Evolutionary conservation across 2,113 vertebrate genomes (phyloP).

Genomic region (Narcine bancroftii): DNA sequence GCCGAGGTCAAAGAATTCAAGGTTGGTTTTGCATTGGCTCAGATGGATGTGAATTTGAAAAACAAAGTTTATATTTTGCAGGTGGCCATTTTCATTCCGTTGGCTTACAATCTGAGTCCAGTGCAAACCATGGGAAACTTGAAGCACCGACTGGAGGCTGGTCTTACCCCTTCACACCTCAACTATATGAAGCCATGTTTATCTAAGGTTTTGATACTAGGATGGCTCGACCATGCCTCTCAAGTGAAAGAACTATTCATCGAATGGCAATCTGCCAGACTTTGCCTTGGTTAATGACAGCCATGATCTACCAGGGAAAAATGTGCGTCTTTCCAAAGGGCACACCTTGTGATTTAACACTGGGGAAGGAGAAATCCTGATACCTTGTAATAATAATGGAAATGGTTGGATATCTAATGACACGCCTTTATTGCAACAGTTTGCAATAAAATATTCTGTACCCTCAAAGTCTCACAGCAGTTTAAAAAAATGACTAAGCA

Average conservation of each 20-base stretch:
- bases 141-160: not conserved
- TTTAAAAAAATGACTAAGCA: not conserved
- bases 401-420: not conserved
- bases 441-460: not conserved
- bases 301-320: not conserved
- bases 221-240: not conserved
- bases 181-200: not conserved
- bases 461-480: not conserved
- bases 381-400: not conserved
- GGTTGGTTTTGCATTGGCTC: not conserved
- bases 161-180: not conserved
- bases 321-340: not conserved
- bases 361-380: not conserved
- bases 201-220: not conserved
- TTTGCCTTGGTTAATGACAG: not conserved
- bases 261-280: not conserved
- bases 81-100: not conserved
- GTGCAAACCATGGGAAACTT: not conserved
- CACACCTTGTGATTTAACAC: not conserved
- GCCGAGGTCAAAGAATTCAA: not conserved
- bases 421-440: not conserved
- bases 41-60: not conserved
- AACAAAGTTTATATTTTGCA: not conserved
- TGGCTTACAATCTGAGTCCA: not conserved
- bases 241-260: not conserved